Conservation (phyloP, 2,888 invertebrate species). For the Microctonus brassicae region DNA sequence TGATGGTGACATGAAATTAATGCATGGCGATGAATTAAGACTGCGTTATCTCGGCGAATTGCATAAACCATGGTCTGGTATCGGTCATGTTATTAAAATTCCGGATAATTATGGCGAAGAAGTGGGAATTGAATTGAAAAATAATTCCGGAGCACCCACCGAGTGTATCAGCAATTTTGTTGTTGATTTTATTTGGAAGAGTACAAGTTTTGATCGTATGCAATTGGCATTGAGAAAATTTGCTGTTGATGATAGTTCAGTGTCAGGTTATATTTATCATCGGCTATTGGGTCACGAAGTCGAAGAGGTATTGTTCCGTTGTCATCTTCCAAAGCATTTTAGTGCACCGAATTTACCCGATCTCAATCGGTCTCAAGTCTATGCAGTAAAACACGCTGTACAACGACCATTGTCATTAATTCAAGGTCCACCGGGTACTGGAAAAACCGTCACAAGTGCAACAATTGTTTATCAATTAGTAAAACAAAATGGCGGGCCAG, state of each 20-base stretch:
- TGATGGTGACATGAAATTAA: slow-evolving; percentile 97
- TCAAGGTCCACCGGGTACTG: slow-evolving; percentile 97
- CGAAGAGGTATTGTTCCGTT: slow-evolving; percentile 92
- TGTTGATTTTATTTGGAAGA: slow-evolving; percentile 99
- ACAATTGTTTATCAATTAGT: slow-evolving; percentile 99
- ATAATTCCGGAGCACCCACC: slow-evolving; percentile 90
- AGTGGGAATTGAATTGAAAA: slow-evolving; percentile 96
- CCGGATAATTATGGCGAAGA: slow-evolving; percentile 98
- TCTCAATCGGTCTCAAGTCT: slow-evolving; percentile 97
- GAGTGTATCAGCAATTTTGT: slow-evolving; percentile 96
- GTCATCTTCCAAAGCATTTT: slow-evolving; percentile 94
- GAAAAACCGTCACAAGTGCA: slow-evolving; percentile 99
- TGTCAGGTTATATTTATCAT: slow-evolving; percentile 98
- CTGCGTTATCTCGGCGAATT: slow-evolving; percentile 93
- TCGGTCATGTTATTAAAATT: slow-evolving; percentile 97
- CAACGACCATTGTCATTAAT: slow-evolving; percentile 96
- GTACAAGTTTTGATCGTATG: slow-evolving; percentile 98
- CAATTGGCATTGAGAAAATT: slow-evolving; percentile 94
- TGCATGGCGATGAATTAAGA: slow-evolving; percentile 98
- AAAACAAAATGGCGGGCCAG: slow-evolving; percentile 93
- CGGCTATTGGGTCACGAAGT: slow-evolving; percentile 94
- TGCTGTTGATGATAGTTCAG: slow-evolving; percentile 95
- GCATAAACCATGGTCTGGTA: slow-evolving; percentile 96
- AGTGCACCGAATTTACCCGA: slow-evolving; percentile 98
- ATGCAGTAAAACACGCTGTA: slow-evolving; percentile 97